Conservation (phyloP, 2,888 invertebrate species). For the Hemicrepidius hirtus region DNA sequence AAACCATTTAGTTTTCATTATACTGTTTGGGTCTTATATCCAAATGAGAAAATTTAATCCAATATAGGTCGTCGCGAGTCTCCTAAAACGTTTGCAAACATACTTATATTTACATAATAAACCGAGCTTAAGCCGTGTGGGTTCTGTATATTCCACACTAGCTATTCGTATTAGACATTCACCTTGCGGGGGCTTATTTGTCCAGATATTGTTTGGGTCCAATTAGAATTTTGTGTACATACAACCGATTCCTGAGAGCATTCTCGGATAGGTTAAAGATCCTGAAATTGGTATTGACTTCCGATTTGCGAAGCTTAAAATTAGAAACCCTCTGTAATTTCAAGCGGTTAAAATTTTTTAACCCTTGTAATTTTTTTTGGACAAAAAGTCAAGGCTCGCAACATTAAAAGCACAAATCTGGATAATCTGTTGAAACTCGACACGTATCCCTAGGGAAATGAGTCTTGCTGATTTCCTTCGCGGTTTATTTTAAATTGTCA, state of each 20-base stretch:
- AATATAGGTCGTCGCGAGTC: background rate
- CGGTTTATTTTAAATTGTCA: conserved; percentile 38
- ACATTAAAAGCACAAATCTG: conserved; percentile 22
- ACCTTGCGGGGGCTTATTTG: conserved; percentile 16
- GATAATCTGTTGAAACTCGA: conserved; percentile 32
- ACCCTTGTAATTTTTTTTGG: background rate
- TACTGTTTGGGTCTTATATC: background rate
- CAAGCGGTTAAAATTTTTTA: background rate
- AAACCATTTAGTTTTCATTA: background rate
- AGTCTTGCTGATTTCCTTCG: conserved; percentile 34
- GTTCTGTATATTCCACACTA: background rate
- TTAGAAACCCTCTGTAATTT: background rate
- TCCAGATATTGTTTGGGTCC: background rate
- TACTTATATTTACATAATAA: conserved; percentile 22
- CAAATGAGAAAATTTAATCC: conserved; percentile 19
- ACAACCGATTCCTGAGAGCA: conserved; percentile 15
- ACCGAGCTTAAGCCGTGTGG: conserved; percentile 1
- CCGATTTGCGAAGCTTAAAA: conserved; percentile 2
- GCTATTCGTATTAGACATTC: conserved; percentile 19
- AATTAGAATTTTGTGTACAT: conserved; percentile 23
- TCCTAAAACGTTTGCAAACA: conserved; percentile 17
- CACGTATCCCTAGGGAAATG: conserved; percentile 24
- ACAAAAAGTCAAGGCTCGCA: background rate
- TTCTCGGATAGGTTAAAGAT: background rate
- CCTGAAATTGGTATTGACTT: background rate